Conservation (phyloP, 2,113 vertebrate species). For the Gulo gulo region DNA sequence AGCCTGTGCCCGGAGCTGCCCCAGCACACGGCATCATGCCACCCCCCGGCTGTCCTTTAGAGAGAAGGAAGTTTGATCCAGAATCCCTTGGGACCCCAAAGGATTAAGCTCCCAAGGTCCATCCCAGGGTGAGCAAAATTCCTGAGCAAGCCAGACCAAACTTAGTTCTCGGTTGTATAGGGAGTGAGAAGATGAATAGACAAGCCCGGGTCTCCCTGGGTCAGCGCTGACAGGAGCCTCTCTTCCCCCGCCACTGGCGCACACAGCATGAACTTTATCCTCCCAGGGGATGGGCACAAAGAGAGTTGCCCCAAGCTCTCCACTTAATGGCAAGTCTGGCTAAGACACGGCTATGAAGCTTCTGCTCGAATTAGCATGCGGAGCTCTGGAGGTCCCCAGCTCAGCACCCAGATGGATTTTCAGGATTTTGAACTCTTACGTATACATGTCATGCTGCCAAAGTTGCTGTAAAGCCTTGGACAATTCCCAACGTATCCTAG, state of each 20-base stretch:
- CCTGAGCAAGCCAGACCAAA: background rate
- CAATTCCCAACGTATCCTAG: slow-evolving; percentile 39
- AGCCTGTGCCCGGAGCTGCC: background rate
- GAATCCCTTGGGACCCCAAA: background rate
- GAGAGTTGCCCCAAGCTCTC: background rate
- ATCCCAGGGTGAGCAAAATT: background rate
- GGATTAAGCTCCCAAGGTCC: background rate
- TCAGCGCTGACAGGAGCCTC: background rate
- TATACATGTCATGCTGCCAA: background rate
- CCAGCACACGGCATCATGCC: accelerated
- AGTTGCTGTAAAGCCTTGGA: background rate
- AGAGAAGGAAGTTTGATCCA: background rate
- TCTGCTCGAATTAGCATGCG: background rate
- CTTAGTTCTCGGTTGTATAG: background rate
- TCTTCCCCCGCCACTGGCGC: background rate
- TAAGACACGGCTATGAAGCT: background rate
- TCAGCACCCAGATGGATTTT: slow-evolving; percentile 3
- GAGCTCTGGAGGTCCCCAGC: background rate
- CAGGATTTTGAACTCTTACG: background rate
- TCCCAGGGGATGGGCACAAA: background rate
- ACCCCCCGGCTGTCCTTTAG: background rate
- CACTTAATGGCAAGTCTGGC: background rate
- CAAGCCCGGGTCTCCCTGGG: background rate
- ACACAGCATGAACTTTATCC: background rate
- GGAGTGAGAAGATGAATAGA: background rate